These are phyloP conservation scores for Ranitomeya variabilis DNA, from an alignment of 2,113 vertebrate species.

Conservation along the genomic window DNA sequence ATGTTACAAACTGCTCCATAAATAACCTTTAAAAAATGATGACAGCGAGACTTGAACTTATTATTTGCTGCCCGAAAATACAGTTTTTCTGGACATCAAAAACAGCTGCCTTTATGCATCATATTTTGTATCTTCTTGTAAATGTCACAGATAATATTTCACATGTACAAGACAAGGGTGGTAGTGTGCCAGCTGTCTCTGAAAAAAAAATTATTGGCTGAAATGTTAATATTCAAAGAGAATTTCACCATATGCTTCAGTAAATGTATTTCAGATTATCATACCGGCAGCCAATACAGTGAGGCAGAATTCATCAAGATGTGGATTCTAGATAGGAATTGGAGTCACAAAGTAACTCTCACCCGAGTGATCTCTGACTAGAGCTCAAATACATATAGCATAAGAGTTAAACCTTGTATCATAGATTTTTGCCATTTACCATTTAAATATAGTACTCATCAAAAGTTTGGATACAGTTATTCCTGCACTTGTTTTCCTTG, in stretches of 20 bases:
- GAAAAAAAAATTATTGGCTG: conserved; percentile 51
- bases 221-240: conserved; percentile 46
- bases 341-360: not conserved
- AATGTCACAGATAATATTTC: conserved; percentile 54
- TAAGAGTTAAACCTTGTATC: not conserved
- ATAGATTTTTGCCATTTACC: not conserved
- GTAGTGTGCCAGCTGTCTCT: conserved; percentile 47
- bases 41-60: not conserved
- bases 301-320: conserved; percentile 1
- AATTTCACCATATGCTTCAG: conserved; percentile 49
- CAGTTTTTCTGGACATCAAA: conserved; percentile 37
- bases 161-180: conserved; percentile 45
- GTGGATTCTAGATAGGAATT: conserved; percentile 8
- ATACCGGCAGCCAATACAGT: not conserved
- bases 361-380: not conserved
- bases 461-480: not conserved
- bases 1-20: conserved; percentile 28
- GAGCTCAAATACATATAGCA: not conserved
- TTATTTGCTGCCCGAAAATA: not conserved
- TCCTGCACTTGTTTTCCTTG: too few relatives aligned
- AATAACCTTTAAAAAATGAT: conserved; percentile 31
- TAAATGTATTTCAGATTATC: conserved; percentile 22
- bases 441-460: not conserved
- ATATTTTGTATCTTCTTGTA: conserved; percentile 49
- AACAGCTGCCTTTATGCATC: conserved; percentile 44